These are phyloP conservation scores for Ganaspis brasiliensis DNA, from an alignment of 2,888 invertebrate genomes.

Conservation along the genomic window DNA sequence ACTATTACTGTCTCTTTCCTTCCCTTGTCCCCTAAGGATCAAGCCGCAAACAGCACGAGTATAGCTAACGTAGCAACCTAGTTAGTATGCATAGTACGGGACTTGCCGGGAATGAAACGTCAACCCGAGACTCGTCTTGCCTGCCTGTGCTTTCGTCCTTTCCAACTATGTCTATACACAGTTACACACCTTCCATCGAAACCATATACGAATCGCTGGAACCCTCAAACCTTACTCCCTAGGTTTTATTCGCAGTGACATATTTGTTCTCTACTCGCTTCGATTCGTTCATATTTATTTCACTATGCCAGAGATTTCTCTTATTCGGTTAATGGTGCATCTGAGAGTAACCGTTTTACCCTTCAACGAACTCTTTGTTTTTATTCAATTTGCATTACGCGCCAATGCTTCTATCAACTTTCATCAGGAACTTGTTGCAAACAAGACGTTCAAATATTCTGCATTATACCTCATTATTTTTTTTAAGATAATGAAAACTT, in stretches of 20 bases:
- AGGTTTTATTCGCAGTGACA: slow-evolving; percentile 23
- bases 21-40: slow-evolving; percentile 64
- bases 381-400: slow-evolving; percentile 20
- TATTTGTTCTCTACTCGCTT: slow-evolving; percentile 36
- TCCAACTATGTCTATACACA: slow-evolving; percentile 64
- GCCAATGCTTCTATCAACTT: background rate
- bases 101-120: slow-evolving; percentile 80
- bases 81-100: slow-evolving; percentile 80
- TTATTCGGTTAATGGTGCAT: slow-evolving; percentile 12
- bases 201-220: slow-evolving; percentile 40
- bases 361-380: background rate
- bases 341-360: background rate
- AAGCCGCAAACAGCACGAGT: slow-evolving; percentile 63
- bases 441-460: too few species aligned
- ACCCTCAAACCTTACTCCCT: background rate
- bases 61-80: slow-evolving; percentile 75
- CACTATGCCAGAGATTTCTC: slow-evolving; percentile 7
- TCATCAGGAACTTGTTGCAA: too few species aligned
- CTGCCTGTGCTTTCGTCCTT: slow-evolving; percentile 73
- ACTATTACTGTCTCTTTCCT: slow-evolving; percentile 54
- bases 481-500: too few species aligned
- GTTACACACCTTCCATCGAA: slow-evolving; percentile 56
- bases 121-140: slow-evolving; percentile 80
- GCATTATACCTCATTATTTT: too few species aligned
- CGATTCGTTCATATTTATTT: slow-evolving; percentile 31